These are phyloP conservation scores for Polietes domitor DNA, from an alignment of 2,888 invertebrate species.

Conservation along the genomic window DNA sequence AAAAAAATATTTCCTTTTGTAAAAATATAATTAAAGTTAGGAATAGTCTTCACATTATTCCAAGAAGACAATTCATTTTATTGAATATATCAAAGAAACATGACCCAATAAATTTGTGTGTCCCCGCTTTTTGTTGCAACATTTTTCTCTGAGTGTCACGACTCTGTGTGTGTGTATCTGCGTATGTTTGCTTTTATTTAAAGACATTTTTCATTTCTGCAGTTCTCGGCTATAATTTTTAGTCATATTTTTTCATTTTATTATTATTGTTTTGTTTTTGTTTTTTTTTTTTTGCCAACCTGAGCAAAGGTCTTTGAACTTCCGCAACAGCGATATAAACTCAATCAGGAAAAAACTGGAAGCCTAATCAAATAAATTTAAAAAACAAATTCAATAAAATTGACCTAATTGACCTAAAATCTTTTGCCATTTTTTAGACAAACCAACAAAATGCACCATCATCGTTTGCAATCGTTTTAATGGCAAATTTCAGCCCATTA, in stretches of 20 bases:
- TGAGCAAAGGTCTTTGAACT: constrained; percentile 53
- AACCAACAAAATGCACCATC: not conserved
- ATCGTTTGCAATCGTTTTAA: not conserved
- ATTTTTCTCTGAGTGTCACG: not conserved
- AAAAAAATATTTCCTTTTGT: no score
- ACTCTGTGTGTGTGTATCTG: no score
- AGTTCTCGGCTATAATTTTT: not conserved
- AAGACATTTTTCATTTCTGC: constrained; percentile 18
- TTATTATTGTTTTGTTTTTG: constrained; percentile 24
- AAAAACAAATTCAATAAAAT: constrained; percentile 2
- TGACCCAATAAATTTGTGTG: no score
- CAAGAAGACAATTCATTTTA: no score
- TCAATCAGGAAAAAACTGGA: not conserved
- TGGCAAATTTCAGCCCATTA: constrained; percentile 17
- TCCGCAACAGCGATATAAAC: not conserved
- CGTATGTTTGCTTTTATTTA: not conserved
- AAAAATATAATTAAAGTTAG: no score
- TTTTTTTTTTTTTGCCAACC: constrained; percentile 14
- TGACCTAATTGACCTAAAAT: not conserved
- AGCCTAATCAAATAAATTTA: not conserved
- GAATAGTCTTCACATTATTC: no score
- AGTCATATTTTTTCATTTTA: constrained; percentile 24
- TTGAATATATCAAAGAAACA: no score
- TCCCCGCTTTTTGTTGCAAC: not conserved
- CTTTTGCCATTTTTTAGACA: not conserved